Conservation (phyloP, 2,888 invertebrate genomes). For the Exocentrus adspersus region DNA sequence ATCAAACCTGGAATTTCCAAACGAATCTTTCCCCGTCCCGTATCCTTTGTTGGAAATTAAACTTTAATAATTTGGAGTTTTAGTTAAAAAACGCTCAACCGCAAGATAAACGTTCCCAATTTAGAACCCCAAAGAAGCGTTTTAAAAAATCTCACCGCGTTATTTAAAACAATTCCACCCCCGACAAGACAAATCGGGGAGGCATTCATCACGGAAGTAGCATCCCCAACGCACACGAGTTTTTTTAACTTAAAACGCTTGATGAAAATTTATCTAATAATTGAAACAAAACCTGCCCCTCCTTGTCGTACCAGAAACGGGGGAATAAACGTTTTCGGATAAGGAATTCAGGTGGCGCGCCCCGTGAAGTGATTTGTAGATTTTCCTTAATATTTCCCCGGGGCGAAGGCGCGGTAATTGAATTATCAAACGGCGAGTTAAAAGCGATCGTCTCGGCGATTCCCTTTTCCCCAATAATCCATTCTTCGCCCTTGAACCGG, state of each 20-base stretch:
- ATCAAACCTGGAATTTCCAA: no score
- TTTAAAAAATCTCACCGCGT: conserved; percentile 13
- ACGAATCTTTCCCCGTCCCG: no score
- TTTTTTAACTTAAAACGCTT: no score
- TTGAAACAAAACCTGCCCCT: no score
- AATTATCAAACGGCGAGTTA: conserved; percentile 5
- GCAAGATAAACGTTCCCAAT: conserved; percentile 11
- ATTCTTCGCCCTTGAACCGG: neutral
- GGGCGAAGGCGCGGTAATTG: neutral
- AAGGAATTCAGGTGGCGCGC: conserved; percentile 8
- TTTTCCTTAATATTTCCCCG: conserved; percentile 12
- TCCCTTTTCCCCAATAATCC: neutral
- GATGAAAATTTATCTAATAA: no score
- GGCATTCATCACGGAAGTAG: no score
- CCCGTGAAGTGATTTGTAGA: conserved; percentile 2
- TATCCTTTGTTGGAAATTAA: neutral
- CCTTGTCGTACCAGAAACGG: neutral
- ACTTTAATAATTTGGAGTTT: conserved; percentile 16
- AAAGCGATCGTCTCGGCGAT: neutral
- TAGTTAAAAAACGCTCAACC: conserved; percentile 1
- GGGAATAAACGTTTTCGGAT: conserved; percentile 5
- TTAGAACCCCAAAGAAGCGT: conserved; percentile 1
- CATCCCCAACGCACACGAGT: no score
- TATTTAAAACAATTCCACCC: conserved; percentile 10
- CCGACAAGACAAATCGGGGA: conserved; percentile 4